Base-by-base conservation (phyloP, 2,888 invertebrate species). In the Mesorhabditis spiculigera region DNA sequence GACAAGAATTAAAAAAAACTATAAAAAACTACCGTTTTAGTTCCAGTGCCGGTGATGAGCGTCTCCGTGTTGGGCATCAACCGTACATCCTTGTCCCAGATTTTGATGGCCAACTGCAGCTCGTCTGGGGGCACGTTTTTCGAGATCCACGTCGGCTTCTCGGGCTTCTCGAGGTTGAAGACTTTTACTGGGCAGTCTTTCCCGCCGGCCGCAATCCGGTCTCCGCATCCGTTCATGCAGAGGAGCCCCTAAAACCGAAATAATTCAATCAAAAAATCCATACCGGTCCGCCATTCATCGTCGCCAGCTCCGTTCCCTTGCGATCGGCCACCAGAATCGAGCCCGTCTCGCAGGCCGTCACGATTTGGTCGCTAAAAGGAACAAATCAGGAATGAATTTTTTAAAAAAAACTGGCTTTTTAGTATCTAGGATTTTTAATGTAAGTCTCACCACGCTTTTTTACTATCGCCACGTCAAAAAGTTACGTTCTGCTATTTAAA, bases 131-230 rank as follows among this genome's bases (percentile, higher is more conserved):
- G 90, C 78, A 91, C 90, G 88, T 91, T 91, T 87, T 90, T 91
- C 3, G 91, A 90, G 71, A 83, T 86, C 80, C 91, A 91, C 45
- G 88, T 86, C 62, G 88, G 87, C 45, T 81, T 76, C 8, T 75
- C 76, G 5, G 74, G n/a, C 58, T 50, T 78, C 44, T 77, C 78
- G 10, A 83, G 16, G 81, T 93, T 91, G 90, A 92, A 95, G 1
- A 96, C 86, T 88, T 94, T 93, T 0, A 96, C 87, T 80, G 93
- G 92, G 84, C 94, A 93, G 80, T 92, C 92, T 86, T 92, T 91
- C 0, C 97, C 96, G 41, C 95, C 96, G 76, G 91, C 93, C 5
- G 92, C 95, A 41, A 80, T 68, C 42, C 63, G 63, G 6, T n/a
- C 63, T 28, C 63, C 63, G 13, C 41, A 10, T 13, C 58, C 58